Base-by-base conservation (phyloP, 2,113 vertebrate species). In the Archilochus colubris region DNA sequence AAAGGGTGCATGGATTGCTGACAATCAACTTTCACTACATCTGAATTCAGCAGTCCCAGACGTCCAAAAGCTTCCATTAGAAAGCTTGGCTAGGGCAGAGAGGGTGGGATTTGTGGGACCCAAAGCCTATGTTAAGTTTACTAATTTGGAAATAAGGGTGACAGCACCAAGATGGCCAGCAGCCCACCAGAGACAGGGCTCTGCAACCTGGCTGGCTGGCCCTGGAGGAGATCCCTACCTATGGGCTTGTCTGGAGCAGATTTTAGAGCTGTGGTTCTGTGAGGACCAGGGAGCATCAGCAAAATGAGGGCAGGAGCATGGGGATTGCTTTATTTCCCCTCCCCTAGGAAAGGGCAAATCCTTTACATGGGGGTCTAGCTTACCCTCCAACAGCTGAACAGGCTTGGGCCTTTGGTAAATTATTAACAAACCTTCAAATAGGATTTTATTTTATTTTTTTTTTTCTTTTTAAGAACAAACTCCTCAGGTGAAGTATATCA, bases 381-480 rank as follows among this genome's bases (percentile, higher is more conserved):
- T 85, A 61, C 21, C 50, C 15, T 20, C 43, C 50, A 55, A 48
- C 14, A 76, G 33, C 33, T 76, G n/a, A 72, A 40, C 58, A 87
- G 57, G 25, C 38, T 33, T 55, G 10, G 14, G 10, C 53, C n/a
- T 82, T 46, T 18, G 28, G 20, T 48, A 30, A 44, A 50, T 50
- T 69, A 48, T 24, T 59, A 68, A 75, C 5, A 55, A 75, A 33
- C 46, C 24, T 73, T 81, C 50, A 70, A 36, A 21, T 25, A 36
- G 1, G 1, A 64, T 3, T 19, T 3, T 14, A 33, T 6, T 12
- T 20, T 33, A 3, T 19, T 3, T 16, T 38, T 7, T 12, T n/a
- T 17, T 31, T 36, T 30, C 50, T 25, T 5, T 7, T 1, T 3
- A 0, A 53, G 51, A 27, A 53, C 7, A 51, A 63, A 38, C 10